These are phyloP conservation scores for Enteromius radiatus DNA, from an alignment of 2,797 vertebrate species.

Conservation along the genomic window DNA sequence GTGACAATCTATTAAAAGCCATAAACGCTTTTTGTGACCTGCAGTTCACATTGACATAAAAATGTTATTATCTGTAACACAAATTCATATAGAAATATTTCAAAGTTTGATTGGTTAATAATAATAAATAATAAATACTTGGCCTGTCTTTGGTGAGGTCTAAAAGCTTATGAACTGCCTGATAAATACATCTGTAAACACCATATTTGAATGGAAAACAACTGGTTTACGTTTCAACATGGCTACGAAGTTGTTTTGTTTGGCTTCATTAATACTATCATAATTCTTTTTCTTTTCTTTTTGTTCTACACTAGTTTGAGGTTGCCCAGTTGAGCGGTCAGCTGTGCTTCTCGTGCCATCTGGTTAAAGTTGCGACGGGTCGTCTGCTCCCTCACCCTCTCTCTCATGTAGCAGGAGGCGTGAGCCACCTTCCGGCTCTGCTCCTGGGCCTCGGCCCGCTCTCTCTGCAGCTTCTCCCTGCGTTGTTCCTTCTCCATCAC, in stretches of 20 bases:
- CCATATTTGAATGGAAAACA: not conserved
- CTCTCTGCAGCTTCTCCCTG: slow-evolving; percentile 69
- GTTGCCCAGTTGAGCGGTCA: slow-evolving; percentile 64
- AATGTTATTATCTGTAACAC: too few relatives aligned
- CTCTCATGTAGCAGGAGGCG: slow-evolving; percentile 78
- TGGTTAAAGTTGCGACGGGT: slow-evolving; percentile 69
- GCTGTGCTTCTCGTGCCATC: slow-evolving; percentile 74
- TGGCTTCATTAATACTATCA: not conserved
- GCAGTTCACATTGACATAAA: not conserved
- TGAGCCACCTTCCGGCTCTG: slow-evolving; percentile 70
- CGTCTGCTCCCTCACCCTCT: slow-evolving; percentile 70
- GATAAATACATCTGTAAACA: not conserved
- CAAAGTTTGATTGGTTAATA: not conserved
- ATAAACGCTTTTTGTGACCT: not conserved
- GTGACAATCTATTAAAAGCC: slow-evolving; percentile 1
- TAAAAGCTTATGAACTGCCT: not conserved
- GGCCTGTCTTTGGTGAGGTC: not conserved
- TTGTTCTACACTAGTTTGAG: slow-evolving; percentile 58
- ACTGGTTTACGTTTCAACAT: not conserved
- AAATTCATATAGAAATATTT: not conserved
- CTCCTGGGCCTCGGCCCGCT: slow-evolving; percentile 71
- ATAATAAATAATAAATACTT: not conserved
- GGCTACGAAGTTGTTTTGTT: not conserved
- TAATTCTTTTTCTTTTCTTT: not conserved
- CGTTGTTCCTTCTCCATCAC: slow-evolving; percentile 73